phyloP scores from a whole-genome alignment of 1,140 invertebrate species.

The Saccostrea cuccullata region DNA sequence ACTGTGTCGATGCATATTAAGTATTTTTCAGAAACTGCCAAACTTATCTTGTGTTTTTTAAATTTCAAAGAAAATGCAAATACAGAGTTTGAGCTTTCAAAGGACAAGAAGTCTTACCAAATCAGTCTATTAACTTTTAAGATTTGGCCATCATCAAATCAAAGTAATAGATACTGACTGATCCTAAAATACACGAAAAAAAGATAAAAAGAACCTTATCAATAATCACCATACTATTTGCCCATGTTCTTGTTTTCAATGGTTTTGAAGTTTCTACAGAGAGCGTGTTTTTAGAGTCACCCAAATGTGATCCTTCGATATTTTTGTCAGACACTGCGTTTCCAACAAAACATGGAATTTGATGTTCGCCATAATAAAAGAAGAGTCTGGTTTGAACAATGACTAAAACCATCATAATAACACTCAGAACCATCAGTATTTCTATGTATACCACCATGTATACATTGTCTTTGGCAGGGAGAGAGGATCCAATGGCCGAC shows the following conservation, averaged over 20 bases:
- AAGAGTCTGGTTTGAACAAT: background rate
- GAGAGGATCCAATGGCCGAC: background rate
- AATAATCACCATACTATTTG: background rate
- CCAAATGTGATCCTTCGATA: background rate
- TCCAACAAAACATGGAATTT: background rate
- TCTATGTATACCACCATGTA: background rate
- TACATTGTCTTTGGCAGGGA: background rate
- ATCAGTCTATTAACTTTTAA: background rate
- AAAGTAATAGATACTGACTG: background rate
- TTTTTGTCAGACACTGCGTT: background rate
- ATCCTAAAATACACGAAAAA: background rate
- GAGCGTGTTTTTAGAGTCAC: background rate
- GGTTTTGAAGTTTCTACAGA: background rate
- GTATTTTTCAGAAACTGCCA: too few species aligned
- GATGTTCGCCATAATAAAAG: background rate
- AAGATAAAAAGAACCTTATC: background rate
- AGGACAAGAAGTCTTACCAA: too few species aligned
- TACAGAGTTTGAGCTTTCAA: too few species aligned
- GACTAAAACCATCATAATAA: background rate
- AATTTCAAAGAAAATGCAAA: too few species aligned
- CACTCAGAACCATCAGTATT: background rate
- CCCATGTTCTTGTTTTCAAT: background rate
- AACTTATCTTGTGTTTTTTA: too few species aligned
- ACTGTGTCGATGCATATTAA: too few species aligned
- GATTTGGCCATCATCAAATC: background rate